phyloP scores from a whole-genome alignment of 2,888 invertebrate genomes.

The Noctua janthe region DNA sequence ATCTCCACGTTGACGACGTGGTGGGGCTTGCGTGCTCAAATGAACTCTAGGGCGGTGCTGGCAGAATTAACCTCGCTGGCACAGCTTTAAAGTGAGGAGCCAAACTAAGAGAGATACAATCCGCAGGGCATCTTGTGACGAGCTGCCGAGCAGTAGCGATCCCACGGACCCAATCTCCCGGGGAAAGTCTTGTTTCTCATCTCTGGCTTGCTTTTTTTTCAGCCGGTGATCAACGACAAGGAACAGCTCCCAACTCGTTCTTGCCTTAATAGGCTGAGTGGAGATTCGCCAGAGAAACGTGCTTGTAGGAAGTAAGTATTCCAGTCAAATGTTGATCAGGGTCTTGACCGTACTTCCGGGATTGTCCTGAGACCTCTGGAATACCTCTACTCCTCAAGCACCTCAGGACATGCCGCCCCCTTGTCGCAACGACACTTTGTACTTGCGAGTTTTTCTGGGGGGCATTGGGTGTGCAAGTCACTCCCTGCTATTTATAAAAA shows the following conservation, averaged over 20 bases:
- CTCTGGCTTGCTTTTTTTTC: neutral
- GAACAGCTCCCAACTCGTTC: neutral
- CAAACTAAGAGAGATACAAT: constrained; percentile 1
- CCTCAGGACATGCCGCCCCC: no score
- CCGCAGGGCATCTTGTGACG: neutral
- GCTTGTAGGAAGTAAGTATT: neutral
- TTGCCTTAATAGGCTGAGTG: neutral
- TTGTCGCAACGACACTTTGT: no score
- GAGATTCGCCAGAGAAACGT: neutral
- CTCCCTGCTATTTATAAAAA: no score
- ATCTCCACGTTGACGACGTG: neutral
- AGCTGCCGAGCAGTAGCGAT: neutral
- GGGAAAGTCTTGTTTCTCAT: neutral
- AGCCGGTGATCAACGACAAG: neutral
- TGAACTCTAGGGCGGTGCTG: neutral
- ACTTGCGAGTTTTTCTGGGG: no score
- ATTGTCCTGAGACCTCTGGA: no score
- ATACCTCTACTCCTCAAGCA: no score
- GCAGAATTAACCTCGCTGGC: neutral
- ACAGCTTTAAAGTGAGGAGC: neutral
- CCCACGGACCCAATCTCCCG: neutral
- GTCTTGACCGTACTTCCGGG: no score
- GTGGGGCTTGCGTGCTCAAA: neutral
- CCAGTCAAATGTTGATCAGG: no score
- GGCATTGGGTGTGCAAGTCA: no score